Conservation (phyloP, 1,140 invertebrate genomes). For the Scaptodrosophila lebanonensis region DNA sequence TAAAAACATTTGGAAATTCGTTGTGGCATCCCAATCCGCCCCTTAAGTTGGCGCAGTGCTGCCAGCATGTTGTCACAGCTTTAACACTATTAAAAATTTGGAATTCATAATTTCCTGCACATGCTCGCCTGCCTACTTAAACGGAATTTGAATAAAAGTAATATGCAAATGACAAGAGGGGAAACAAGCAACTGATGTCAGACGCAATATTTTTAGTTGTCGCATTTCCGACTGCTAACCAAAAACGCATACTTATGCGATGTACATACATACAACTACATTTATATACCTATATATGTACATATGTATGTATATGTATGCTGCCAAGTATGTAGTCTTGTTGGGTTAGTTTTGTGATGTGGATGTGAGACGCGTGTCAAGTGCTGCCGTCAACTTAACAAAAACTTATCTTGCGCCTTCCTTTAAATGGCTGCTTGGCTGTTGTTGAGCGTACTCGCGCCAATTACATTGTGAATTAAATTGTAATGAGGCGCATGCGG, state of each 20-base stretch:
- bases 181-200: constrained; percentile 29
- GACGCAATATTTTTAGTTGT: constrained; percentile 53
- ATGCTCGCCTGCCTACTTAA: constrained; percentile 39
- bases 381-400: constrained; percentile 42
- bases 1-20: too few relatives aligned
- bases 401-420: constrained; percentile 26
- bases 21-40: too few relatives aligned
- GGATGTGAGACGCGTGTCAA: constrained; percentile 70
- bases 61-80: background rate
- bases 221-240: constrained; percentile 61
- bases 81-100: constrained; percentile 21
- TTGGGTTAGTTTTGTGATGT: constrained; percentile 34
- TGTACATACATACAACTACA: constrained; percentile 33
- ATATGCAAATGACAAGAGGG: constrained; percentile 42
- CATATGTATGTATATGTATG: constrained; percentile 10
- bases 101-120: constrained; percentile 32
- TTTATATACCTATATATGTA: constrained; percentile 11
- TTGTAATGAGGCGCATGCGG: constrained; percentile 72
- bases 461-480: constrained; percentile 75
- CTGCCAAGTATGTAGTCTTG: constrained; percentile 21
- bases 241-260: constrained; percentile 50
- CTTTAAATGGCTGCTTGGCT: too few relatives aligned
- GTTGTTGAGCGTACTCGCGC: too few relatives aligned
- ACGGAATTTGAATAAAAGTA: constrained; percentile 60
- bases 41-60: too few relatives aligned